These are phyloP conservation scores for Anguilla rostrata DNA, from an alignment of 2,113 vertebrate genomes.

Conservation along the genomic window DNA sequence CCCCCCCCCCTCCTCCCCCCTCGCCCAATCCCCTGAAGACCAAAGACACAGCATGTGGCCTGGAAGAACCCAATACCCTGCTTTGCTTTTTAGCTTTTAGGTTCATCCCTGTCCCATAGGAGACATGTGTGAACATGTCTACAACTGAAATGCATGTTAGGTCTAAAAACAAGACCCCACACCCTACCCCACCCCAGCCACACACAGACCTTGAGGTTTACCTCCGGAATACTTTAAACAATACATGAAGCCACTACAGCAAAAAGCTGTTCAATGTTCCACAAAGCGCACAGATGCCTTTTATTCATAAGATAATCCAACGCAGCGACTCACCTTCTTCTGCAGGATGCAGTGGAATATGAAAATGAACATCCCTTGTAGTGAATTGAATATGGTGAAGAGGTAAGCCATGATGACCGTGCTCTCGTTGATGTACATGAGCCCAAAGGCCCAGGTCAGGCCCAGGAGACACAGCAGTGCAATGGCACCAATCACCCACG, in stretches of 20 bases:
- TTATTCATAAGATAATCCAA: background rate
- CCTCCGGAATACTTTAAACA: too few relatives aligned
- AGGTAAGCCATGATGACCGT: slow-evolving; percentile 99
- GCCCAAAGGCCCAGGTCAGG: slow-evolving; percentile 96
- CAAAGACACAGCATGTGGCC: background rate
- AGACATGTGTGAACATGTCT: too few relatives aligned
- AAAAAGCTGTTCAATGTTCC: too few relatives aligned
- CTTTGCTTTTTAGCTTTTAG: background rate
- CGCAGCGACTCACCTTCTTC: slow-evolving; percentile 85
- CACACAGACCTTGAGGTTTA: too few relatives aligned
- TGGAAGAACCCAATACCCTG: background rate
- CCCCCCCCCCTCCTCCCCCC: too few relatives aligned
- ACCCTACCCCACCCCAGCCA: too few relatives aligned
- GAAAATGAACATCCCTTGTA: slow-evolving; percentile 99
- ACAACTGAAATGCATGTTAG: too few relatives aligned
- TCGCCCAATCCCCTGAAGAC: background rate
- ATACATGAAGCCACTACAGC: too few relatives aligned
- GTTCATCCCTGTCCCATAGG: background rate
- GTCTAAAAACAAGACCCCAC: too few relatives aligned
- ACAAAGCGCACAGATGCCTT: too few relatives aligned
- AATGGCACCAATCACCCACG: slow-evolving; percentile 98
- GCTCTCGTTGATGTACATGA: slow-evolving; percentile 99
- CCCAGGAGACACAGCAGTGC: slow-evolving; percentile 96
- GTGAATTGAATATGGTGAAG: slow-evolving; percentile 99
- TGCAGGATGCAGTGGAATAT: slow-evolving; percentile 99